A percentile compares a stretch with the other conserved stretches of the same genome.
Evolutionary conservation across 2,888 invertebrate species (phyloP).

Genomic region (Acleris sparsana): DNA sequence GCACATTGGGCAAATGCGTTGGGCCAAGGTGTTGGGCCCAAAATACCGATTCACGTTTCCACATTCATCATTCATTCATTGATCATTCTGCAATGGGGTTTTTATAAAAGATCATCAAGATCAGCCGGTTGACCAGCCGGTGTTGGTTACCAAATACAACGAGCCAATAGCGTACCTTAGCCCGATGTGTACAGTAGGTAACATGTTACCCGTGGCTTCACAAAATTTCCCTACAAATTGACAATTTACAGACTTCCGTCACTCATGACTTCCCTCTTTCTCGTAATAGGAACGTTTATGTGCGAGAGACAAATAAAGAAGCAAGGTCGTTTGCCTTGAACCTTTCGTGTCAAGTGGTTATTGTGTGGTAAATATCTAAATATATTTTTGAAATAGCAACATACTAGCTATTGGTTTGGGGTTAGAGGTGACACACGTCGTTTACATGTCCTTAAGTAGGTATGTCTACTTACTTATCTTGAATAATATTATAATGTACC

Average conservation of each 20-base stretch:
- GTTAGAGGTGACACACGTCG: neutral
- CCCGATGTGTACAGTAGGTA: too few relatives aligned
- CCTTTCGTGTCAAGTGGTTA: conserved; percentile 13
- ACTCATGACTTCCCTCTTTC: conserved; percentile 1
- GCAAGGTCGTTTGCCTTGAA: conserved; percentile 3
- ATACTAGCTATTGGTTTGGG: neutral
- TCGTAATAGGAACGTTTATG: neutral
- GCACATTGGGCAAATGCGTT: too few relatives aligned
- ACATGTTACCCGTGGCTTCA: neutral
- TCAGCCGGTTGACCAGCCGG: too few relatives aligned
- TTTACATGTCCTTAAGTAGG: neutral
- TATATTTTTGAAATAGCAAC: neutral
- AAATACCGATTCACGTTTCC: too few relatives aligned
- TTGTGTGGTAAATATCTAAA: conserved; percentile 6
- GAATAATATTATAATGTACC: too few relatives aligned
- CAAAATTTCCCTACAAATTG: conserved; percentile 16
- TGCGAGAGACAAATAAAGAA: neutral
- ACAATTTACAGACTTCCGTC: conserved; percentile 12
- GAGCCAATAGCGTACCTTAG: too few relatives aligned
- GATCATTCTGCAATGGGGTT: too few relatives aligned
- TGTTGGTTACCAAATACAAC: too few relatives aligned
- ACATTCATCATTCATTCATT: too few relatives aligned
- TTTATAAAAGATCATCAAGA: too few relatives aligned
- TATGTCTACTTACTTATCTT: neutral
- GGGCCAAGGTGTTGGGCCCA: too few relatives aligned